Evolutionary conservation across 2,888 invertebrate genomes (phyloP).

Genomic region (Caprella mutica): DNA sequence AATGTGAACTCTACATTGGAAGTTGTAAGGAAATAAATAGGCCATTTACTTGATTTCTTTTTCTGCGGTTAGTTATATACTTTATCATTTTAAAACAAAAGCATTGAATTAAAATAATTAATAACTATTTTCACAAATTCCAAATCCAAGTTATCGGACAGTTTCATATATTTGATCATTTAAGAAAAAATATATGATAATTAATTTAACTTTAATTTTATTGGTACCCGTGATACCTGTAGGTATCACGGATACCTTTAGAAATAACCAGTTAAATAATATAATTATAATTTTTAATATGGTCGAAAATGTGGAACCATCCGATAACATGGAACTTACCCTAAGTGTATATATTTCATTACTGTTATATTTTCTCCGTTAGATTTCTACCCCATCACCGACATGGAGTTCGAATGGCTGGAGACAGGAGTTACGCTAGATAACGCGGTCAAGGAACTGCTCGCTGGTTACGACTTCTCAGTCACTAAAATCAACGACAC

Average conservation of each 20-base stretch:
- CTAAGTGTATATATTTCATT: too few species aligned
- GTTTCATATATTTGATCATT: not conserved
- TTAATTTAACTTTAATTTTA: not conserved
- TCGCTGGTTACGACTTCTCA: conserved; percentile 24
- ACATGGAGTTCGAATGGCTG: conserved; percentile 23
- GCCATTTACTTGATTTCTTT: not conserved
- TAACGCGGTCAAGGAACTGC: conserved; percentile 10
- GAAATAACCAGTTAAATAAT: not conserved
- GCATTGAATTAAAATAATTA: too few species aligned
- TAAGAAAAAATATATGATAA: not conserved
- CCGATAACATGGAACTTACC: too few species aligned
- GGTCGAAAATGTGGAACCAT: too few species aligned
- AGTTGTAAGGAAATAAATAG: conserved; percentile 7
- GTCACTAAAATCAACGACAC: conserved; percentile 15
- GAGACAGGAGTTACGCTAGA: conserved; percentile 14
- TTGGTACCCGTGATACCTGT: too few species aligned
- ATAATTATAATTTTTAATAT: not conserved
- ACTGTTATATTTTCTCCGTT: too few species aligned
- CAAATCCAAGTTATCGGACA: too few species aligned
- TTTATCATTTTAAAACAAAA: too few species aligned
- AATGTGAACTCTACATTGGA: conserved; percentile 16
- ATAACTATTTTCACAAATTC: too few species aligned
- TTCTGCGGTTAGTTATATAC: too few species aligned
- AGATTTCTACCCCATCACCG: conserved; percentile 15
- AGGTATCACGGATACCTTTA: too few species aligned